phyloP scores from a whole-genome alignment of 1,140 invertebrate species.

The Tetraneura akinire region DNA sequence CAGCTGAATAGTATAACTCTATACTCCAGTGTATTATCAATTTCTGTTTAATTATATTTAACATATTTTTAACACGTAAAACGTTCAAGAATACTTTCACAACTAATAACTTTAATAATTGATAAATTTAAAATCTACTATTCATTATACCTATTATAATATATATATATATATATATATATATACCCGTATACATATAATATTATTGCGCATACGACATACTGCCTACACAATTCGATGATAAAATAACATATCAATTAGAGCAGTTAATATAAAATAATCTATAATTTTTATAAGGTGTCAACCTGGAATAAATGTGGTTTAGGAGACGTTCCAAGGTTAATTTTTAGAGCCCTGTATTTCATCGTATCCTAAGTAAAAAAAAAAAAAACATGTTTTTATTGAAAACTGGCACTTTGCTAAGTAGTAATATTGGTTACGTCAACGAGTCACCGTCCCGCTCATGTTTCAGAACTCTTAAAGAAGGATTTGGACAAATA shows the following conservation, averaged over 20 bases:
- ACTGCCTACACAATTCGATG: too few species aligned
- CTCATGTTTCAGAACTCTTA: conserved; percentile 17
- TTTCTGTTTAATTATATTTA: too few species aligned
- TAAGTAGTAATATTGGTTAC: neutral
- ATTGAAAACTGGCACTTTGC: conserved; percentile 17
- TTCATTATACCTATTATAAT: neutral
- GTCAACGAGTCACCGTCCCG: too few species aligned
- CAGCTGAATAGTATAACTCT: too few species aligned
- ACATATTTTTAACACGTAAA: too few species aligned
- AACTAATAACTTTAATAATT: too few species aligned
- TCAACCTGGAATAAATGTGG: conserved; percentile 23
- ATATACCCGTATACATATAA: neutral
- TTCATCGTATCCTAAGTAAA: neutral
- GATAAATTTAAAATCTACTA: too few species aligned
- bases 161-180: neutral
- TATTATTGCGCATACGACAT: too few species aligned
- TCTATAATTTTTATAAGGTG: conserved; percentile 10
- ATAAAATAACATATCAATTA: neutral
- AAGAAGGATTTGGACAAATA: neutral
- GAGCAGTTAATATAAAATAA: neutral
- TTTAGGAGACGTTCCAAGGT: conserved; percentile 8
- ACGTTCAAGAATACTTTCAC: too few species aligned
- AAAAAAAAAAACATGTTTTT: conserved; percentile 22
- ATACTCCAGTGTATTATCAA: too few species aligned
- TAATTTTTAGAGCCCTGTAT: neutral